These are phyloP conservation scores for Myanophis thanlyinensis DNA, from an alignment of 2,113 vertebrate genomes.

Conservation along the genomic window DNA sequence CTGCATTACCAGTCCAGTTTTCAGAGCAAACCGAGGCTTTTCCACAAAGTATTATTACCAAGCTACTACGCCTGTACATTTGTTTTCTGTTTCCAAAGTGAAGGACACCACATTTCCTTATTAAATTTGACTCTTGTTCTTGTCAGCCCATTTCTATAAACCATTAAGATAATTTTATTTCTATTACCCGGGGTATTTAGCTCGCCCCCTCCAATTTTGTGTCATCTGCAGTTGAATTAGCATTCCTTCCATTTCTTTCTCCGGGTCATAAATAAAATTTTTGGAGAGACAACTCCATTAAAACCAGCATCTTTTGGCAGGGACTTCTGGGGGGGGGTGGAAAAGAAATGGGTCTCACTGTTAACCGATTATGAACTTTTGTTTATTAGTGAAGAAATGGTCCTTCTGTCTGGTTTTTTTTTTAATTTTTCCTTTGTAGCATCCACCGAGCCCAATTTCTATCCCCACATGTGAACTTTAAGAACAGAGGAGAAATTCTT, in stretches of 20 bases:
- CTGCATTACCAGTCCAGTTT: neutral
- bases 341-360: neutral
- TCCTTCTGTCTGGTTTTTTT: neutral
- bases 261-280: neutral
- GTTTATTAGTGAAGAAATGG: neutral
- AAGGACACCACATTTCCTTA: neutral
- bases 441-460: neutral
- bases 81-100: neutral
- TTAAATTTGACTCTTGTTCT: neutral
- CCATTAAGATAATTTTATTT: neutral
- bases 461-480: neutral
- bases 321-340: neutral
- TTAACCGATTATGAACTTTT: neutral
- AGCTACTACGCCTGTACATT: neutral
- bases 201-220: neutral
- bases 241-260: neutral
- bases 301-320: neutral
- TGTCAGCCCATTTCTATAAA: neutral
- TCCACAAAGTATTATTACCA: neutral
- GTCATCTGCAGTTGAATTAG: neutral
- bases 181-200: neutral
- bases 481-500: neutral
- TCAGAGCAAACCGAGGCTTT: neutral
- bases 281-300: neutral
- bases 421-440: too few relatives aligned